These are phyloP conservation scores for Chaetogeoica ovagalla DNA, from an alignment of 2,888 invertebrate genomes.

Conservation along the genomic window DNA sequence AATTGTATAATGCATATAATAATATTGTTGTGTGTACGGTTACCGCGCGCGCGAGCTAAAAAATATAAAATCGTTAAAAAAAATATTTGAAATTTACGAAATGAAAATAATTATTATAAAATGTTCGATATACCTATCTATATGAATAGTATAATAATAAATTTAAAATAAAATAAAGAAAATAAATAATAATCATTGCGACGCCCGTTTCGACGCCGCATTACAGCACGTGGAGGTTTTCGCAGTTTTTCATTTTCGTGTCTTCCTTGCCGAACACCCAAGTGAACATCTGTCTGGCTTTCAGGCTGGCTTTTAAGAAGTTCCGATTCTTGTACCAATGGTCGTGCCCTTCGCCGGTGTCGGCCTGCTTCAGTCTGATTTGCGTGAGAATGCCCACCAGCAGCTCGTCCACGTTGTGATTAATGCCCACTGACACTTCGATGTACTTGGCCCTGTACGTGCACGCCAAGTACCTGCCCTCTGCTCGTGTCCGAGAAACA, in stretches of 20 bases:
- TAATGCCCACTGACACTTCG: slow-evolving; percentile 94
- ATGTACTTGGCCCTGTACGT: slow-evolving; percentile 91
- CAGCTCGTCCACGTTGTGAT: slow-evolving; percentile 94
- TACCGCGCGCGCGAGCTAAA: neutral
- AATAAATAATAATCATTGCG: too few relatives aligned
- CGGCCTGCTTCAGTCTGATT: slow-evolving; percentile 74
- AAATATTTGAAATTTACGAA: neutral
- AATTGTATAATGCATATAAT: neutral
- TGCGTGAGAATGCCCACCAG: slow-evolving; percentile 90
- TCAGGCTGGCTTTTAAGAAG: slow-evolving; percentile 84
- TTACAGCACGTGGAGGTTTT: slow-evolving; percentile 83
- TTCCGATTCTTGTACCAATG: slow-evolving; percentile 77
- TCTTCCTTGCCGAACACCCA: slow-evolving; percentile 88
- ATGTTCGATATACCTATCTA: too few relatives aligned
- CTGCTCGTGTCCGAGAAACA: slow-evolving; percentile 62
- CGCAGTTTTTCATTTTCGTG: slow-evolving; percentile 88
- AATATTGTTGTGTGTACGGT: neutral
- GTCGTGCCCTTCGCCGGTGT: slow-evolving; percentile 40
- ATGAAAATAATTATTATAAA: too few relatives aligned
- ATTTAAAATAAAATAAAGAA: too few relatives aligned
- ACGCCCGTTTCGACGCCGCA: too few relatives aligned
- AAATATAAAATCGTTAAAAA: slow-evolving; percentile 15
- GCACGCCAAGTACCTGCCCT: slow-evolving; percentile 90
- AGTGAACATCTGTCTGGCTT: slow-evolving; percentile 86
- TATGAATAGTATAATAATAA: too few relatives aligned